Base-by-base conservation (phyloP, 1,140 invertebrate species). In the Manduca sexta region DNA sequence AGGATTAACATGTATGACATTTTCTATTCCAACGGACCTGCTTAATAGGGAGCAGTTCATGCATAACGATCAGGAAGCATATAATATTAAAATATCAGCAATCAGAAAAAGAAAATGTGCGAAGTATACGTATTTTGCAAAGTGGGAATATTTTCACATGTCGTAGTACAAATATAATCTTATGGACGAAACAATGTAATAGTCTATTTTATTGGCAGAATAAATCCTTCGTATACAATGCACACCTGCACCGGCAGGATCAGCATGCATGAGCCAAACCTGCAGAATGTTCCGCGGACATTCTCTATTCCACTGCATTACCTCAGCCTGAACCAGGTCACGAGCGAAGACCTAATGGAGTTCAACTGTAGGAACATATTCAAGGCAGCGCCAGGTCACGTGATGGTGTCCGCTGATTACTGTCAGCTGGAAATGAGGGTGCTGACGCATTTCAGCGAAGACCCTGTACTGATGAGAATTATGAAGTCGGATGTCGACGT, bases 381-480 rank as follows among this genome's bases (percentile, higher is more conserved):
- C 80, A 77, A 89, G 60, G 89, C 92, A 4, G 73, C 77, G 8
- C 64, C 83, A 46, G 90, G 90, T 29, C 88, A 87, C 48, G 68
- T 91, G 17, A 84, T 99, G 12, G 69, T 99, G 11, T 94, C 97
- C 8, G 97, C 96, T 0, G 98, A 99, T 86, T 99, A 97, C 84
- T 97, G 95, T 69, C 98, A 99, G 82, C 80, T 99, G 40, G 98
- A 99, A 85, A 89, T 99, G 65, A 88, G 98, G 57, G 91, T 99
- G 50, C 88, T 99, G 55, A 94, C 97, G 13, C 96, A 99, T 82
- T 90, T 98, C 52, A 95, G 94, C 8, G 77, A 90, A 58, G 98
- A 99, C 86, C 43, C 74, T n/a, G 87, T 89, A 26, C 79, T 99
- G 8, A 85, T 90, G 17, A 74, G 86, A 29, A 91, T 94, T 34